Evolutionary conservation across 2,797 vertebrate genomes (phyloP).

Genomic region (Pseudochaenichthys georgianus): DNA sequence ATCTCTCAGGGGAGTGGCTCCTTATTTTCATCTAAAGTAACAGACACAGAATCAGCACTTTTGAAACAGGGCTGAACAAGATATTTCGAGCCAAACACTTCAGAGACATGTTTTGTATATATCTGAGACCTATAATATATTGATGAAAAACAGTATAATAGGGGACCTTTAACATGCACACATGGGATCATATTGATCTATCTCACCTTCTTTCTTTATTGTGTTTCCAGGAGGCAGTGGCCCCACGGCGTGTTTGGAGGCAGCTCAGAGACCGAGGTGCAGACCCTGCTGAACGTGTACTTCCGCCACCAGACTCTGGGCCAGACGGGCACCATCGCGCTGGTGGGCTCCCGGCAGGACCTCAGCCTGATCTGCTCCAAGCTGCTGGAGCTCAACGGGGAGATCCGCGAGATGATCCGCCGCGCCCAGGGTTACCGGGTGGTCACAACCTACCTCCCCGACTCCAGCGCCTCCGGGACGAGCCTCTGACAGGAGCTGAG

Average conservation of each 20-base stretch:
- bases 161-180: background rate
- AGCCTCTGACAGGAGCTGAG: conserved; percentile 97
- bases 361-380: conserved; percentile 95
- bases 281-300: conserved; percentile 97
- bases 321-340: conserved; percentile 96
- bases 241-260: conserved; percentile 96
- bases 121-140: too few species aligned
- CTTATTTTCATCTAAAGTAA: too few species aligned
- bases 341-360: conserved; percentile 97
- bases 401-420: conserved; percentile 98
- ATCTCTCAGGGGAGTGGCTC: too few species aligned
- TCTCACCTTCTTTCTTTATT: background rate
- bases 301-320: conserved; percentile 98
- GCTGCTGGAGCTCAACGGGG: conserved; percentile 96
- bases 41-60: too few species aligned
- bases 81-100: too few species aligned
- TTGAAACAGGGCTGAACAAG: too few species aligned
- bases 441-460: conserved; percentile 95
- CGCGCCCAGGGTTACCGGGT: conserved; percentile 96
- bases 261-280: conserved; percentile 94
- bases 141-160: too few species aligned
- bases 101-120: too few species aligned
- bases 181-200: background rate
- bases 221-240: conserved; percentile 90
- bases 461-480: conserved; percentile 93